Evolutionary conservation across 2,888 invertebrate genomes (phyloP).

Genomic region (Nipponacmea schrenckii): DNA sequence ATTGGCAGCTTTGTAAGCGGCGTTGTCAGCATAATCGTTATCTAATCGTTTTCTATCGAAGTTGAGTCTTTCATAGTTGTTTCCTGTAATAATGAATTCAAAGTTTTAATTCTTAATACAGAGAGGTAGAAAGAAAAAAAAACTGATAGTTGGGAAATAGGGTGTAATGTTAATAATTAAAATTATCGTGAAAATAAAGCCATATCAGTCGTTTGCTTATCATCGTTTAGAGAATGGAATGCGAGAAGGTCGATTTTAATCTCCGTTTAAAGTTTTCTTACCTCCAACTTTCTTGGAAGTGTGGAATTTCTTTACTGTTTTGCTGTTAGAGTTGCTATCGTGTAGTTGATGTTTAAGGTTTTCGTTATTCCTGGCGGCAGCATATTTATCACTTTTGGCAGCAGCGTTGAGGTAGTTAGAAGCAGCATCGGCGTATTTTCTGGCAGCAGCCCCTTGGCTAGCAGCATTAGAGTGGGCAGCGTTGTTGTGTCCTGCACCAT

Average conservation of each 20-base stretch:
- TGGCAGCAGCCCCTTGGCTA: not conserved
- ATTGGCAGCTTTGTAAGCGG: not conserved
- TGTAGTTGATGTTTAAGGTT: not conserved
- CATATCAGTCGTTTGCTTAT: too few relatives aligned
- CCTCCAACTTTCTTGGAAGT: conserved; percentile 6
- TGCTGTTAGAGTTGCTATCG: conserved; percentile 3
- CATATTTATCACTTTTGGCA: not conserved
- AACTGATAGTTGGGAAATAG: too few relatives aligned
- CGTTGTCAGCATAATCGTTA: not conserved
- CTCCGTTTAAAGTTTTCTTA: not conserved
- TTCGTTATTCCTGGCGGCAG: not conserved
- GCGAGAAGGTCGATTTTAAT: too few relatives aligned
- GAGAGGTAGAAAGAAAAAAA: too few relatives aligned
- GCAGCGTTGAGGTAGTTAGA: not conserved
- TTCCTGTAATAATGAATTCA: not conserved
- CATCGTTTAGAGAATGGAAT: too few relatives aligned
- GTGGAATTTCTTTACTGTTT: conserved; percentile 2
- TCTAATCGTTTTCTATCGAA: not conserved
- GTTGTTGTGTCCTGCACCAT: not conserved
- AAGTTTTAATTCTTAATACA: too few relatives aligned
- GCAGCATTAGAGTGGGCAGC: not conserved
- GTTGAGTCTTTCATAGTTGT: not conserved
- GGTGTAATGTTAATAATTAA: too few relatives aligned
- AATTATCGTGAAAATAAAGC: too few relatives aligned
- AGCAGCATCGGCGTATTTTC: conserved; percentile 1